Base-by-base conservation (phyloP, 2,113 vertebrate genomes). In the Esox niger region DNA sequence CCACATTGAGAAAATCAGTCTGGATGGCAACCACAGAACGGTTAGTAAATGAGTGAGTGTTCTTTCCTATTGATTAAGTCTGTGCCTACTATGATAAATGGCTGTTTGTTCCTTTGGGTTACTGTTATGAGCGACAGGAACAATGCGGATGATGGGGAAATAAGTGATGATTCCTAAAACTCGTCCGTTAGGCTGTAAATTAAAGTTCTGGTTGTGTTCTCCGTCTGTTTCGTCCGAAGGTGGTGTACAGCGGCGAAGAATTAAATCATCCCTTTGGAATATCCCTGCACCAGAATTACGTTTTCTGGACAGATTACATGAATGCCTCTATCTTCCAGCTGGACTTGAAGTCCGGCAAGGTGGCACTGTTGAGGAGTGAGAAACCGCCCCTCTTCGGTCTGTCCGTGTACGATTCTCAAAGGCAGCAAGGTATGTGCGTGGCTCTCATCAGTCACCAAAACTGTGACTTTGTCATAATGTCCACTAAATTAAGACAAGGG, bases 291-390 rank as follows among this genome's bases (percentile, higher is more conserved):
- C 87, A 87, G 23, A 91, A 91, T 75, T 89, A 86, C 13, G 81
- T 95, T 32, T 95, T 93, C 84, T 95, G 94, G 94, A 95, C 93
- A 9, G 94, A 95, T 79, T 95, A 95, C 64, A 93, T 94, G 91
- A 95, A 94, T 66, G 94, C 93, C 4, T 94, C 93, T 0, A 93
- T 95, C 86, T 95, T 94, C 87, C 93, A 93, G 70, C 63, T 95
- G 79, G 91, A 95, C 80, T 82, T 94, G 76, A 15, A 76, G 2
- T 90, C 86, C 0, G 89, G 81, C 70, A 90, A 93, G 26, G 93
- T 95, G 66, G 90, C 86, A 0, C 76, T 94, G 17, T 23, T 95
- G 63, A 91, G 92, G 64, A 91, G 76, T 26, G 94, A 95, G 84
- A 91, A 87, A 74, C 92, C 94, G 20, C 94, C 94, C 11, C 69